Evolutionary conservation across 2,113 vertebrate genomes (phyloP), one percentile per base, ranked within the genome.

Genomic region (Pleuronectes platessa): DNA sequence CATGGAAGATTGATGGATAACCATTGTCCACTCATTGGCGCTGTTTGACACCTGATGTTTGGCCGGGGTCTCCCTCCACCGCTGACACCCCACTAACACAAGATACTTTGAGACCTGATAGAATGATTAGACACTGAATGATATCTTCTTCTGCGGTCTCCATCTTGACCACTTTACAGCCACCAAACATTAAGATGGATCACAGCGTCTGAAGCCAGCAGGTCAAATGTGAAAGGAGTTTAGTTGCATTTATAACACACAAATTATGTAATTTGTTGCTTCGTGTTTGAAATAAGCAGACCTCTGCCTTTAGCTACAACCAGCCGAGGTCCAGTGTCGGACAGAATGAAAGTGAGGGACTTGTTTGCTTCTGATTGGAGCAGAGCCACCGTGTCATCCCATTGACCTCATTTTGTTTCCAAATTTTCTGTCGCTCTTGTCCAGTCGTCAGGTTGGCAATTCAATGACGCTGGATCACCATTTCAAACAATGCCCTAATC

Each of bases 1-100:
- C 85, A 83, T 84, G 81, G 86, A 92, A 91, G 92, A 93, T 93
- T 92, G 92, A 93, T 93, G 92, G 92, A 91, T 92, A 70, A 85
- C 91, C 86, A 92, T 91, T 93, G 91, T 90, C 90, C 91, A 92
- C 92, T 92, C 90, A 93, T 91, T 90, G 92, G 86, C 21, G 53
- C 76, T 13, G 76, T 45, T 76, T 92, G 92, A 92, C 89, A 90
- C 87, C 90, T 90, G 86, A 90, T 85, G 88, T 91, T 90, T 89
- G 86, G 78, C 72, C 53, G 74, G 84, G 85, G 88, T 85, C 71
- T 85, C 85, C 85, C 72, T 87, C 82, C 73, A 75, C 78, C 78
- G 80, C 84, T 65, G 47, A 82, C 87, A 81, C 68, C 82, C 82
- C 67, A 21, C 74, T 74, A 90, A 92, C 74, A 89, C 82, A 76